These are phyloP conservation scores for Rhogogaster chlorosoma DNA, from an alignment of 2,888 invertebrate genomes.

Conservation along the genomic window DNA sequence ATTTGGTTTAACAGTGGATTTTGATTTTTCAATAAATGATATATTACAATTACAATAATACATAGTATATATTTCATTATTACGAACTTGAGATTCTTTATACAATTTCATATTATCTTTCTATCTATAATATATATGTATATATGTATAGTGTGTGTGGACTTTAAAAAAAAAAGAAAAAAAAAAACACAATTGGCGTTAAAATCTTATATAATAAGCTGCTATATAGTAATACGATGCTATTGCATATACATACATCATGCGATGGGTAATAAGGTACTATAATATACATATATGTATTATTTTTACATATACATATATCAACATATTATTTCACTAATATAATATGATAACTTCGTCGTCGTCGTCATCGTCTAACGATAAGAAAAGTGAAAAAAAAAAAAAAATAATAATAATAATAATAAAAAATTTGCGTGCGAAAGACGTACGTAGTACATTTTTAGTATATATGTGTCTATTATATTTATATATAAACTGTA, in stretches of 20 bases:
- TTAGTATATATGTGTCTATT: too few species aligned
- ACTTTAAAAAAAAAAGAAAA: background rate
- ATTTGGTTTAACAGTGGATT: background rate
- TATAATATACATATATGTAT: background rate
- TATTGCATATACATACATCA: background rate
- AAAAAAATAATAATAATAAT: too few species aligned
- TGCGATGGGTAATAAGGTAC: background rate
- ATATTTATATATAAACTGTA: slow-evolving; percentile 17
- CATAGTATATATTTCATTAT: slow-evolving; percentile 39
- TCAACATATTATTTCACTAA: background rate
- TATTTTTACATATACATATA: background rate
- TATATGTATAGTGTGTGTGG: background rate
- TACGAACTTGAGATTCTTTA: slow-evolving; percentile 54
- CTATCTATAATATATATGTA: slow-evolving; percentile 54
- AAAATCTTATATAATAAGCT: slow-evolving; percentile 24
- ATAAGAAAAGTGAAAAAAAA: too few species aligned
- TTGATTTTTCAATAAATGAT: background rate
- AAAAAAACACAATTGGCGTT: background rate
- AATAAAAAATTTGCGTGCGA: background rate
- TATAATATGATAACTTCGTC: background rate
- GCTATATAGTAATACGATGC: slow-evolving; percentile 43
- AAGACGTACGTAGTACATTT: too few species aligned
- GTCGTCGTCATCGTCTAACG: too few species aligned
- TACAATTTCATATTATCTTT: slow-evolving; percentile 57
- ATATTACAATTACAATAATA: slow-evolving; percentile 31